These are phyloP conservation scores for Umimayanthus chanpuru DNA, from an alignment of 92 coral and sea anemone genomes.

Conservation along the genomic window DNA sequence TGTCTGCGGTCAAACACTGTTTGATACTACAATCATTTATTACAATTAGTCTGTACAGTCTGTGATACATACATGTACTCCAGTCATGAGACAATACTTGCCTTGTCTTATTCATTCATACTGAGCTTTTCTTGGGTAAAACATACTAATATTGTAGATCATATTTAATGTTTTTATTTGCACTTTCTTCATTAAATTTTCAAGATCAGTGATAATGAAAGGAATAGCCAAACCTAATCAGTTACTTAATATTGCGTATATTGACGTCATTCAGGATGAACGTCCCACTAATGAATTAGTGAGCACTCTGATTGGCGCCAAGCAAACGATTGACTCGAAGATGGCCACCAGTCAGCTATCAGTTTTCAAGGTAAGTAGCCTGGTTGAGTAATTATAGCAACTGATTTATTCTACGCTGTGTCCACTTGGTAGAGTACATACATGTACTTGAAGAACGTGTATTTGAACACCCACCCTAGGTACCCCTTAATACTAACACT, in stretches of 20 bases:
- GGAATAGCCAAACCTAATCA: not conserved
- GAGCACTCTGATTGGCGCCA: constrained; percentile 81
- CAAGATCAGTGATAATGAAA: not conserved
- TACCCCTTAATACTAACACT: too few relatives aligned
- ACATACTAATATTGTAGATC: too few relatives aligned
- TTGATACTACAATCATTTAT: too few relatives aligned
- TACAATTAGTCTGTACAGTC: too few relatives aligned
- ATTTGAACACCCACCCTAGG: too few relatives aligned
- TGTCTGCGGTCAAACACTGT: too few relatives aligned
- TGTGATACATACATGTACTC: too few relatives aligned
- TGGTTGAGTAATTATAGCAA: not conserved
- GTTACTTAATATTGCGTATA: too few relatives aligned
- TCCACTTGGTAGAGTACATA: not conserved
- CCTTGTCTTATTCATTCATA: too few relatives aligned
- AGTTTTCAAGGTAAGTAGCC: constrained; percentile 76
- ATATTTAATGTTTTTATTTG: too few relatives aligned
- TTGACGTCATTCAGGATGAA: constrained; percentile 37
- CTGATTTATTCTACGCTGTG: not conserved
- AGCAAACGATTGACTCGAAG: constrained; percentile 92
- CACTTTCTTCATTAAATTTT: not conserved
- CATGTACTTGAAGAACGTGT: not conserved
- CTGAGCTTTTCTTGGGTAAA: too few relatives aligned
- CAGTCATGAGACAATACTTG: too few relatives aligned
- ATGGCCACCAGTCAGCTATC: constrained; percentile 95
- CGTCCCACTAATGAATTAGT: constrained; percentile 83